phyloP scores from a whole-genome alignment of 2,888 invertebrate genomes.

The Therioaphis trifolii region DNA sequence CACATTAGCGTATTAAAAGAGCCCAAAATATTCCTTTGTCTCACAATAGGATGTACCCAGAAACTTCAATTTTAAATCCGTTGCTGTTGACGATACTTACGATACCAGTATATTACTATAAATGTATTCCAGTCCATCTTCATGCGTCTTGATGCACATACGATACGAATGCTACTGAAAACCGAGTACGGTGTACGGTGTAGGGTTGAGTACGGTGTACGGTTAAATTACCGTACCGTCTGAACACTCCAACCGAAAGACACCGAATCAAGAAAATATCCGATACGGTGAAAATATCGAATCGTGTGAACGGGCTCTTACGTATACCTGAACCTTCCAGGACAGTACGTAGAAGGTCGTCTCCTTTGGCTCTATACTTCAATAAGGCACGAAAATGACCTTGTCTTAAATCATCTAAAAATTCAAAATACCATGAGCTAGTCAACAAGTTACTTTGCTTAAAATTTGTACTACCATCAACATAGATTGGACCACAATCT shows the following conservation, averaged over 20 bases:
- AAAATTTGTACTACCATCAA: not conserved
- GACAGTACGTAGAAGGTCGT: constrained; percentile 4
- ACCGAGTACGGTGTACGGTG: no score
- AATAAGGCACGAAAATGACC: constrained; percentile 10
- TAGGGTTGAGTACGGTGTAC: no score
- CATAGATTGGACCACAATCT: not conserved
- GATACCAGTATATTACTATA: not conserved
- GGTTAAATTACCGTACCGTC: not conserved
- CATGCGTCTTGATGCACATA: not conserved
- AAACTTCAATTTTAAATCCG: constrained; percentile 6
- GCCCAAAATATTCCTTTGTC: constrained; percentile 9
- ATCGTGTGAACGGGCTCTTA: not conserved
- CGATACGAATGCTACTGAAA: not conserved
- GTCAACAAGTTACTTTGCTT: not conserved
- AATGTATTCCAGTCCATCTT: not conserved
- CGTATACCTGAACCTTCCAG: constrained; percentile 7
- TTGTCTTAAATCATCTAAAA: constrained; percentile 17
- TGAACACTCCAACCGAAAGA: not conserved
- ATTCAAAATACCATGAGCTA: not conserved
- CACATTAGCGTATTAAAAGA: not conserved
- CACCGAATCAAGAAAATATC: no score
- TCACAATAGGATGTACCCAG: constrained; percentile 10
- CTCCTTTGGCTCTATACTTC: constrained; percentile 25
- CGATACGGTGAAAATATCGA: no score
- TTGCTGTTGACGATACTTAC: not conserved